Conservation (phyloP, 1,140 invertebrate species). For the Lethrus apterus region DNA sequence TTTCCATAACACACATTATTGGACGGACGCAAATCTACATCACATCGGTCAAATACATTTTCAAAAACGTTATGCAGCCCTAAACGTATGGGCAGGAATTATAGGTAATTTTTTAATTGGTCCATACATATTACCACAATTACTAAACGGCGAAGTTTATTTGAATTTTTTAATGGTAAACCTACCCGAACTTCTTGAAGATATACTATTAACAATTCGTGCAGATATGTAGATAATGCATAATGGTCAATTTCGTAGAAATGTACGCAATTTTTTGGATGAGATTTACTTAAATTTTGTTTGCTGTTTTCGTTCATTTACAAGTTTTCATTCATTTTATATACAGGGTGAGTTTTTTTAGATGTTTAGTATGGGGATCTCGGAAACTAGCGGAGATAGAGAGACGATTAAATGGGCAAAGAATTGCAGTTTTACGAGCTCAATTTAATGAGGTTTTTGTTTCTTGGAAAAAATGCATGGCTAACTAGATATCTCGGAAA, state of each 20-base stretch:
- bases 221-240: constrained; percentile 5
- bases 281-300: neutral
- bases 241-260: no score
- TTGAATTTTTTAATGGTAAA: constrained; percentile 13
- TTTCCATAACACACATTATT: neutral
- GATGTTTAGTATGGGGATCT: no score
- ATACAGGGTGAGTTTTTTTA: no score
- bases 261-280: neutral
- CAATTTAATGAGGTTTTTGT: no score
- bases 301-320: no score
- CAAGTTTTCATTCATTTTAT: neutral
- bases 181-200: constrained; percentile 16
- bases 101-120: constrained; percentile 17
- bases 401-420: no score
- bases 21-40: constrained; percentile 22
- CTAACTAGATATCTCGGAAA: no score
- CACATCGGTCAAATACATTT: constrained; percentile 1
- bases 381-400: no score
- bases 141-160: constrained; percentile 18
- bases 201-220: constrained; percentile 13
- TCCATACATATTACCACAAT: constrained; percentile 14
- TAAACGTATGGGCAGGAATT: constrained; percentile 22
- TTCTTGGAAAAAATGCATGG: no score
- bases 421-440: no score
- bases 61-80: constrained; percentile 17